Evolutionary conservation across 2,888 invertebrate species (phyloP), one percentile per base, ranked within the genome.

Genomic region (Biston betularia): DNA sequence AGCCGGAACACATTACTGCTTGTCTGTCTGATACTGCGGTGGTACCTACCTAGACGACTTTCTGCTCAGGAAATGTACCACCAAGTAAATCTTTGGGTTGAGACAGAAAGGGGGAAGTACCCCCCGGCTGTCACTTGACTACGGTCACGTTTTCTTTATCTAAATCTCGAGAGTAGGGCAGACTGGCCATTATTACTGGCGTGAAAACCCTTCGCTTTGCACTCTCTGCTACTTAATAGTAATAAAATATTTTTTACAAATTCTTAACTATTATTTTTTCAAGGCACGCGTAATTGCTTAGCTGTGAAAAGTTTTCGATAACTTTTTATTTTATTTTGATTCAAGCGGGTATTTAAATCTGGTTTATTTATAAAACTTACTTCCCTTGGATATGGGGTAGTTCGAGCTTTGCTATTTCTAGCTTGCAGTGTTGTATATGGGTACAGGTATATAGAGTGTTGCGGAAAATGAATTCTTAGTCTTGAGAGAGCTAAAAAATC

Each of bases 171-270:
- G 60, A 53, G 50, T 53, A 71, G 71, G 71, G 73, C 69, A 58
- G 63, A 63, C 62, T 63, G 53, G 70, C 71, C 65, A 74, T 82
- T 79, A 77, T 38, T 59, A 45, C 74, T 77, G 74, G 71, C 72
- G 74, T 78, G 73, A 78, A 76, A 74, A 78, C 74, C 72, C 63
- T 70, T 58, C 44, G 42, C 24, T 57, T 46, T 35, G 15, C 55
- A 44, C 38, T 52, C 46, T 65, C 54, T 59, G 34, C 4, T 24
- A 10, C 42, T 42, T 44, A 38, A 9, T 6, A 38, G 38, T 8
- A 15, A 34, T 38, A 46, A 53, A 14, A 48, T 38, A 35, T 11
- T 57, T 35, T 42, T 8, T 14, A 34, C 15, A 38, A 15, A 38
- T 42, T 42, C 42, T 42, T 10, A 38, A 8, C 38, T 9, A 38